Evolutionary conservation across 2,797 vertebrate species (phyloP).

Genomic region (Intellagama lesueurii): DNA sequence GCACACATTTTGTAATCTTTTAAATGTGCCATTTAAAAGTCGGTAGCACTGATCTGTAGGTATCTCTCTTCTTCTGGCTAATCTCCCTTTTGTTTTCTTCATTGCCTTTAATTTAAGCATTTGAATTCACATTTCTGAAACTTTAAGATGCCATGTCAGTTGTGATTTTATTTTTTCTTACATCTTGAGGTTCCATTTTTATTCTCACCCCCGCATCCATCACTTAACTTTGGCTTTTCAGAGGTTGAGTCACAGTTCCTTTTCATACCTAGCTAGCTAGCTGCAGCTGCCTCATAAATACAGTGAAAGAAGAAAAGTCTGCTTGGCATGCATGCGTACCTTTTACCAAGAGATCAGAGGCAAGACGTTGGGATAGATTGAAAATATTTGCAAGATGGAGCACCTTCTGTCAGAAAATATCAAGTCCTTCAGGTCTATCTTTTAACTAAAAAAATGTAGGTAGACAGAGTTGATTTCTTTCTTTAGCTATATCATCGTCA

Average conservation of each 20-base stretch:
- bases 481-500: not conserved
- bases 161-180: not conserved
- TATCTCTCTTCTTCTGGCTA: not conserved
- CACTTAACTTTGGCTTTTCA: slow-evolving; percentile 21
- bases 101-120: not conserved
- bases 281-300: not conserved
- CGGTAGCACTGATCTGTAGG: not conserved
- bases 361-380: not conserved
- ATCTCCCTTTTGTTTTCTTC: not conserved
- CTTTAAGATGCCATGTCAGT: not conserved
- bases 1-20: not conserved
- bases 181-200: not conserved
- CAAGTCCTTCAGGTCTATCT: not conserved
- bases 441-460: not conserved
- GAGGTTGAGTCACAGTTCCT: slow-evolving; percentile 9
- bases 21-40: not conserved
- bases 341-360: not conserved
- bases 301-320: not conserved
- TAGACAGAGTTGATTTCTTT: not conserved
- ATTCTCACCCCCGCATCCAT: not conserved
- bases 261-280: not conserved
- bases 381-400: not conserved
- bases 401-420: not conserved
- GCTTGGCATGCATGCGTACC: not conserved
- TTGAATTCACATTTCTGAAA: not conserved